Base-by-base conservation (phyloP, 1,140 invertebrate genomes). In the Stegodyphus dumicola region DNA sequence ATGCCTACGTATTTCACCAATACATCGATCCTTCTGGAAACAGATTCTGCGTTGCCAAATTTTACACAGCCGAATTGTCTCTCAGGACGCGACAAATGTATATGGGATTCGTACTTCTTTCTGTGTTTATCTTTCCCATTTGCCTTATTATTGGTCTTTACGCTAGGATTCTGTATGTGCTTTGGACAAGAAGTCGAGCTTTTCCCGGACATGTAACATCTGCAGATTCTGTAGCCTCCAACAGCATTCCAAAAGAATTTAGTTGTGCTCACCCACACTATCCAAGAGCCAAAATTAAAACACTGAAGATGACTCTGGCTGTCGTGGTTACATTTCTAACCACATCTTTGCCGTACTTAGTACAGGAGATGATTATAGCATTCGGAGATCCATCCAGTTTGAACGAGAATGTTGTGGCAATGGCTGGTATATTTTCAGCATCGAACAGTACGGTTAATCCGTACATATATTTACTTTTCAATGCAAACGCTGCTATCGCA, bases 221-320 rank as follows among this genome's bases (percentile, higher is more conserved):
- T 17, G 64, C 11, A 48, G 48, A 18, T 48, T 78, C 84, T 7
- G 9, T 51, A 51, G 67, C 67, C 9, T 7, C 52, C 11, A 6
- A 70, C 7, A n/a, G 10, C n/a, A 17, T n/a, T 9, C n/a, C 66
- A 0, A 88, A 86, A 7, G 89, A 91, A 11, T 17, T 56, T 11
- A 78, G 53, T 11, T 4, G 17, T 13, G 51, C 52, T 15, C 13
- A 52, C 11, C 48, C 75, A 5, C 53, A 66, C 0, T 66, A 66
- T 6, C 89, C 89, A 52, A 90, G 87, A 76, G 90, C 90, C 2
- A 91, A 91, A 87, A 88, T 90, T 5, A 91, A 91, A 86, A 91
- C 91, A 5, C 86, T 91, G 33, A 90, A 90, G 86, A 91, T 91
- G 90, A 91, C 90, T 0, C 86, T 90, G n/a, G 89, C 90, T 7